Evolutionary conservation across 1,140 invertebrate genomes (phyloP).

Genomic region (Drosophila malerkotliana): DNA sequence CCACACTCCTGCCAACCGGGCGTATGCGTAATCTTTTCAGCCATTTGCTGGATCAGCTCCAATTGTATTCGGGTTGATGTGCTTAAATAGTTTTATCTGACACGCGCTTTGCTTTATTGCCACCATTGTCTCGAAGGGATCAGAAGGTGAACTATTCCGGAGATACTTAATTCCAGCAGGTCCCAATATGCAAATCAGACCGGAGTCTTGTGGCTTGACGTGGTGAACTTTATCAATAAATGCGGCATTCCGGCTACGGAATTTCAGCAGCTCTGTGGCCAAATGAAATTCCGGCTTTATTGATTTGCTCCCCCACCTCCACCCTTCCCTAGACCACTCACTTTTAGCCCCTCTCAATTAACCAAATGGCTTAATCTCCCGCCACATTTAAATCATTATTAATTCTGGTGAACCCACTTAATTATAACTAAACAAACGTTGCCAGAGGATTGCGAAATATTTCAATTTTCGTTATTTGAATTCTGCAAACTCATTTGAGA

Average conservation of each 20-base stretch:
- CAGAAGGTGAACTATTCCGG: conserved; percentile 18
- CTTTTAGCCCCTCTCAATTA: conserved; percentile 22
- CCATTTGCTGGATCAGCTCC: conserved; percentile 54
- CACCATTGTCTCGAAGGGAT: not conserved
- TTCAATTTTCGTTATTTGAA: conserved; percentile 55
- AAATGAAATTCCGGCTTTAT: conserved; percentile 78
- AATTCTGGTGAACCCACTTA: conserved; percentile 48
- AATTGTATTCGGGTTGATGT: conserved; percentile 26
- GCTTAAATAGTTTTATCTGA: conserved; percentile 52
- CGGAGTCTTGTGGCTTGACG: conserved; percentile 7
- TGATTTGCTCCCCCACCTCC: conserved; percentile 43
- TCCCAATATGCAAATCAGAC: conserved; percentile 73
- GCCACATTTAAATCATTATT: conserved; percentile 42
- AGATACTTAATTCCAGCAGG: conserved; percentile 28
- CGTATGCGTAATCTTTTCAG: conserved; percentile 53
- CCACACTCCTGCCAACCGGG: conserved; percentile 4
- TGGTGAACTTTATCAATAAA: conserved; percentile 53
- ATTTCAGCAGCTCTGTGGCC: conserved; percentile 48
- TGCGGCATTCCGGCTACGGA: conserved; percentile 59
- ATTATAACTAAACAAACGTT: conserved; percentile 64
- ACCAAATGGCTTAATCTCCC: conserved; percentile 16
- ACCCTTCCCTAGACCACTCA: not conserved
- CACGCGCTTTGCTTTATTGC: conserved; percentile 18
- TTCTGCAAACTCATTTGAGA: conserved; percentile 76
- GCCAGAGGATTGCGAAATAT: conserved; percentile 20